Percentiles rank a stretch among this genome's conserved stretches.
phyloP scores from a whole-genome alignment of 1,140 invertebrate genomes.

The Drosophila aff. region DNA sequence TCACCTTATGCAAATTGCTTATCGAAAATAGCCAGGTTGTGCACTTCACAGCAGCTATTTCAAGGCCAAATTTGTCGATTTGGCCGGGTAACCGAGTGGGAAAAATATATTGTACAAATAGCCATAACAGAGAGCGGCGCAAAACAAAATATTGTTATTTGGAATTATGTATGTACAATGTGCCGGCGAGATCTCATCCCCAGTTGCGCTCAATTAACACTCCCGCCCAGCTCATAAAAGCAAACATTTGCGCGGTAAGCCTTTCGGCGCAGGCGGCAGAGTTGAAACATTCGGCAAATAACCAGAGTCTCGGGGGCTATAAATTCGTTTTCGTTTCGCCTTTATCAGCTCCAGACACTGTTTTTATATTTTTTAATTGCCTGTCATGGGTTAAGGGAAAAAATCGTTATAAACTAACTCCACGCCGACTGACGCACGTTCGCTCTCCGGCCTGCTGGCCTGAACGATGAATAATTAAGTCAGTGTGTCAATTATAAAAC shows the following conservation, averaged over 20 bases:
- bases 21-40: conserved; percentile 33
- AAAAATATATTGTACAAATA: conserved; percentile 36
- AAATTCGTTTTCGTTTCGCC: conserved; percentile 40
- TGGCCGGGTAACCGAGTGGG: conserved; percentile 37
- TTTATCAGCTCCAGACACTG: conserved; percentile 57
- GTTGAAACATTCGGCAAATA: conserved; percentile 34
- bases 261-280: conserved; percentile 26
- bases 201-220: conserved; percentile 45
- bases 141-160: conserved; percentile 35
- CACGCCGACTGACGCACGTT: conserved; percentile 47
- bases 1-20: conserved; percentile 71
- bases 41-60: conserved; percentile 47
- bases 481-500: conserved; percentile 49
- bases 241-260: conserved; percentile 26
- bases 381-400: conserved; percentile 52
- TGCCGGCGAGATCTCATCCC: conserved; percentile 9
- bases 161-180: conserved; percentile 12
- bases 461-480: conserved; percentile 61
- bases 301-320: conserved; percentile 12
- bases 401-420: conserved; percentile 17
- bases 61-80: conserved; percentile 38
- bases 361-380: conserved; percentile 50
- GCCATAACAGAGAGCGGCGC: conserved; percentile 9
- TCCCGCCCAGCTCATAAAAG: conserved; percentile 29
- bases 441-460: background rate